Conservation (phyloP, 2,797 vertebrate genomes). For the Heliangelus exortis region DNA sequence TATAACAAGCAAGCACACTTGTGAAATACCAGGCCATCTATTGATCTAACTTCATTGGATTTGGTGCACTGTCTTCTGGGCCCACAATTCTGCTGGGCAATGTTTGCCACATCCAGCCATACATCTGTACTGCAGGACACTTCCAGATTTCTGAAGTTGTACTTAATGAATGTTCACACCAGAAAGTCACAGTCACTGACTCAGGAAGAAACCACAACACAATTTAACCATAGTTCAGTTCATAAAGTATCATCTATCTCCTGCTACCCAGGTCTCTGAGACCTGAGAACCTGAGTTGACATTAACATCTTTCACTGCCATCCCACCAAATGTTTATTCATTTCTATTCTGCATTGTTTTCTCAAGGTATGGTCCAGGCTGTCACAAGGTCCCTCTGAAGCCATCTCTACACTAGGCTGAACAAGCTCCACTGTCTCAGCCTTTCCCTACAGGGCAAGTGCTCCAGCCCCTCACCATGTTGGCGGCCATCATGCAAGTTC, state of each 20-base stretch:
- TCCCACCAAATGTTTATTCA: not conserved
- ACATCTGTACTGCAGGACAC: not conserved
- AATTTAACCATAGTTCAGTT: not conserved
- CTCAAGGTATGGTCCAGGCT: not conserved
- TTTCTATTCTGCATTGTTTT: not conserved
- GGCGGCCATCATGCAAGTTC: not conserved
- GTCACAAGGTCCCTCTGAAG: not conserved
- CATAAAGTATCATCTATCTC: not conserved
- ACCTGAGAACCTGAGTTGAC: not conserved
- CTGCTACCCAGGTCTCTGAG: not conserved
- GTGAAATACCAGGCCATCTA: not conserved
- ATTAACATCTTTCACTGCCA: not conserved
- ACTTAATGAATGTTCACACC: not conserved
- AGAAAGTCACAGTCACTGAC: not conserved
- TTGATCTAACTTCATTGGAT: not conserved
- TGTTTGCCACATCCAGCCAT: rapidly evolving
- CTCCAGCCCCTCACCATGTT: not conserved
- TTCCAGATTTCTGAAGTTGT: not conserved
- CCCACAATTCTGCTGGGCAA: not conserved
- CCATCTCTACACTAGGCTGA: not conserved
- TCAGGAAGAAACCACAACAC: not conserved
- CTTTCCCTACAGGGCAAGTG: not conserved
- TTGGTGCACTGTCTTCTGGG: not conserved
- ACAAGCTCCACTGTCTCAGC: not conserved
- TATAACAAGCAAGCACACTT: not conserved